These are phyloP conservation scores for Agapornis roseicollis DNA, from an alignment of 2,113 vertebrate genomes.

Conservation along the genomic window DNA sequence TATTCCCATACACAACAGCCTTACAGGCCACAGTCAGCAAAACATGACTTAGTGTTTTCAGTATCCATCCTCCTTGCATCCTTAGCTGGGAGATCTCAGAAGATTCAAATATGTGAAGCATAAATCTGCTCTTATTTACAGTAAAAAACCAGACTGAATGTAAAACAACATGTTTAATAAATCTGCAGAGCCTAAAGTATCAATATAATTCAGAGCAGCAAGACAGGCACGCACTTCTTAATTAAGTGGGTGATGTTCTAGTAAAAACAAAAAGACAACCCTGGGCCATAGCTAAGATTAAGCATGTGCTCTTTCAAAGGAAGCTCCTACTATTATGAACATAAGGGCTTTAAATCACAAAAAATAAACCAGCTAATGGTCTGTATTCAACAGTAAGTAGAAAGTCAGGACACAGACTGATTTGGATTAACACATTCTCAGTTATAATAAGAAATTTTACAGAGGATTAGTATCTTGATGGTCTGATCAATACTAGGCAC, in stretches of 20 bases:
- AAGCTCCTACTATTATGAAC: conserved; percentile 75
- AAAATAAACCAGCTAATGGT: conserved; percentile 74
- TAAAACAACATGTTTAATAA: conserved; percentile 77
- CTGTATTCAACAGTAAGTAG: conserved; percentile 78
- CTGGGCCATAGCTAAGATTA: conserved; percentile 73
- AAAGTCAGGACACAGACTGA: conserved; percentile 74
- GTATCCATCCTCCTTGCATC: conserved; percentile 14
- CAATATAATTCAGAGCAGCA: conserved; percentile 77
- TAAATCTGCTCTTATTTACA: conserved; percentile 82
- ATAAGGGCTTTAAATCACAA: conserved; percentile 85
- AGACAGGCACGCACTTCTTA: conserved; percentile 84
- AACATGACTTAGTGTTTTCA: background rate
- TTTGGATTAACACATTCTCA: conserved; percentile 87
- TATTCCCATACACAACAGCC: background rate
- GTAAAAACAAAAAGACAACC: conserved; percentile 82
- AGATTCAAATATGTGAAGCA: conserved; percentile 46
- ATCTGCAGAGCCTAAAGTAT: conserved; percentile 69
- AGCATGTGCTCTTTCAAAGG: conserved; percentile 57
- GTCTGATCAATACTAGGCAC: conserved; percentile 96
- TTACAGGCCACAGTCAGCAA: background rate
- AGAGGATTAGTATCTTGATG: conserved; percentile 97
- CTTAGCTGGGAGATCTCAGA: background rate
- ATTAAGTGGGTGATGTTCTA: conserved; percentile 89
- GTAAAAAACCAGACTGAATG: conserved; percentile 70
- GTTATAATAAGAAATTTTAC: conserved; percentile 94